A percentile compares a stretch with the other conserved stretches of the same genome.
Conservation (phyloP, 2,797 vertebrate genomes). For the Argya squamiceps region DNA sequence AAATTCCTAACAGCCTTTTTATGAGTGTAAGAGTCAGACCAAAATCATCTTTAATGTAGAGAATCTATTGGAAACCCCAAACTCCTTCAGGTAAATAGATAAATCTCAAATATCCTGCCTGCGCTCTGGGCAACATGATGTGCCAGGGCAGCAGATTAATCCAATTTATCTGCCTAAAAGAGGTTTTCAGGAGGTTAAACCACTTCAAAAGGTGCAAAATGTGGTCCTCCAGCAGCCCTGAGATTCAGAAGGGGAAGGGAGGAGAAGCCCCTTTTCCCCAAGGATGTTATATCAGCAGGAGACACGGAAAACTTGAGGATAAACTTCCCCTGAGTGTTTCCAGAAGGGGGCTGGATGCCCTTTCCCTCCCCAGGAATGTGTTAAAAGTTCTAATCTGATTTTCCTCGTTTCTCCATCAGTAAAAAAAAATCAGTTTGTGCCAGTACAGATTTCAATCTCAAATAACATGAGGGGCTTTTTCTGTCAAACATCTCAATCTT, state of each 20-base stretch:
- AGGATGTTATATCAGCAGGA: background rate
- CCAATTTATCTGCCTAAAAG: background rate
- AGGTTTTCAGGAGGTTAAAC: background rate
- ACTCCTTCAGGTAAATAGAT: background rate
- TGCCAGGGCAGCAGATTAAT: background rate
- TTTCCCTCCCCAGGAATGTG: background rate
- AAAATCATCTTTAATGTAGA: background rate
- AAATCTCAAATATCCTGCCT: background rate
- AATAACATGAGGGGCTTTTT: background rate
- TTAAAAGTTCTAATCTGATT: background rate
- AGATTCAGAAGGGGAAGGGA: background rate
- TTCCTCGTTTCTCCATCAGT: background rate
- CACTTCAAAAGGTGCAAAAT: background rate
- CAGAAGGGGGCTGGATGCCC: background rate
- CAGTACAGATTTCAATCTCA: background rate
- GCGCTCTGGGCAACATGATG: background rate
- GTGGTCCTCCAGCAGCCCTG: background rate
- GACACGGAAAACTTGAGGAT: background rate
- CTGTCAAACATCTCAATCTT: constrained; percentile 43
- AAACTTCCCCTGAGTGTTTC: background rate
- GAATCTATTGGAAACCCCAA: background rate
- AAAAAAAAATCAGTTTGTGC: background rate
- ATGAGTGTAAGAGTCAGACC: background rate
- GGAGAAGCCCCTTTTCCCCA: background rate
- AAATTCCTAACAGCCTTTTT: background rate